A percentile compares a stretch with the other conserved stretches of the same genome.
Evolutionary conservation across 1,140 invertebrate genomes (phyloP).

Genomic region (Pseudomyrmex flavicornis): DNA sequence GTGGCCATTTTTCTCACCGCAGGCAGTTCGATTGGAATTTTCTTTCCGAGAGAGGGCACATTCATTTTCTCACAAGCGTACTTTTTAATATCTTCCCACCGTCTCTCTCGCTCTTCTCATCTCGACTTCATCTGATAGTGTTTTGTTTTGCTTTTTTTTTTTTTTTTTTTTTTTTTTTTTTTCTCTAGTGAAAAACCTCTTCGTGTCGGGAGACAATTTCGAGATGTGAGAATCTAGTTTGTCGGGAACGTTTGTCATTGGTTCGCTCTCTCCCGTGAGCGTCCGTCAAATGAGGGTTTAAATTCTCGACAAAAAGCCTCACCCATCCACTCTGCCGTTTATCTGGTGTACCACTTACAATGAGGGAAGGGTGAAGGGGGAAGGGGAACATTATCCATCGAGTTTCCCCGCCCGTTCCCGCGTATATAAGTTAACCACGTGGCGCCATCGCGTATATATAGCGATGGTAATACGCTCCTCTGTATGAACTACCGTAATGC

Average conservation of each 20-base stretch:
- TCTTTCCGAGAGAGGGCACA: not conserved
- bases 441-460: slow-evolving; percentile 34
- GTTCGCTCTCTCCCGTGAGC: slow-evolving; percentile 8
- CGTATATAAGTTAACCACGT: slow-evolving; percentile 49
- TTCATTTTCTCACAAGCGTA: not conserved
- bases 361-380: not conserved
- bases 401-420: slow-evolving; percentile 12
- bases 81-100: not conserved
- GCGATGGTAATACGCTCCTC: slow-evolving; percentile 63
- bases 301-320: slow-evolving; percentile 43
- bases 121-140: not conserved
- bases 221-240: not conserved
- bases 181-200: not conserved
- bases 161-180: not conserved
- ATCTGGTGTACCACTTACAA: slow-evolving; percentile 46
- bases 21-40: not conserved
- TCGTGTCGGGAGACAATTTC: slow-evolving; percentile 41
- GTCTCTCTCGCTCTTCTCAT: not conserved
- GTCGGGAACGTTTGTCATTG: slow-evolving; percentile 4
- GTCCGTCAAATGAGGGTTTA: slow-evolving; percentile 5
- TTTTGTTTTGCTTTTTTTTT: not conserved
- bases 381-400: slow-evolving; percentile 59
- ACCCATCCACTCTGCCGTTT: slow-evolving; percentile 22
- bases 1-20: slow-evolving; percentile 27
- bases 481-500: slow-evolving; percentile 63